These are phyloP conservation scores for Encarsia formosa DNA, from an alignment of 2,888 invertebrate species.

Conservation along the genomic window DNA sequence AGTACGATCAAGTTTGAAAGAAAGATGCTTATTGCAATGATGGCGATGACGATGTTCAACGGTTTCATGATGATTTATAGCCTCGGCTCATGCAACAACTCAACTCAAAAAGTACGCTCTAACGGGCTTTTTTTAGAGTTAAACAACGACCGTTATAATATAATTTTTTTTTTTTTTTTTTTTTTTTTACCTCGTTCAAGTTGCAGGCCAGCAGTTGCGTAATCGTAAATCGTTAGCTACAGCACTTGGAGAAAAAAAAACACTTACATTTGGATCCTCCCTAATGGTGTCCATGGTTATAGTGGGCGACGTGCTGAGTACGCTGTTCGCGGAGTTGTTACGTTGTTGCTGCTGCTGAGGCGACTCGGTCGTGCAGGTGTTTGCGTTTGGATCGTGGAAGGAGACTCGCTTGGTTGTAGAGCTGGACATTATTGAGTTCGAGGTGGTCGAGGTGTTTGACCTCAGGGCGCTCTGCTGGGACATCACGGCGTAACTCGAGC, in stretches of 20 bases:
- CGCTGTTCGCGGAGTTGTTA: conserved; percentile 47
- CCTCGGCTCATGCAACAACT: conserved; percentile 26
- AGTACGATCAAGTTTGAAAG: conserved; percentile 15
- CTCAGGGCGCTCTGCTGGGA: conserved; percentile 59
- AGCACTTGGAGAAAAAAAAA: no score
- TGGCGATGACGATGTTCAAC: conserved; percentile 23
- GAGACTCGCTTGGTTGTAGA: conserved; percentile 65
- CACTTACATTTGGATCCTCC: conserved; percentile 82
- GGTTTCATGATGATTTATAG: conserved; percentile 18
- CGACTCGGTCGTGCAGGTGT: conserved; percentile 41
- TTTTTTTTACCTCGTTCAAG: not conserved
- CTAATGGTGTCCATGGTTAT: conserved; percentile 56
- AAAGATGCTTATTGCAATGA: conserved; percentile 26
- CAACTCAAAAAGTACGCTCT: no score
- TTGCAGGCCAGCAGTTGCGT: no score
- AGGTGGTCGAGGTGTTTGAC: conserved; percentile 47
- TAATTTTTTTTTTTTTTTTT: conserved; percentile 5
- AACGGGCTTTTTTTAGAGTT: no score
- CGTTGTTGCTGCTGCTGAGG: conserved; percentile 37
- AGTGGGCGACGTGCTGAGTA: conserved; percentile 47
- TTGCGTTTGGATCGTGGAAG: conserved; percentile 62
- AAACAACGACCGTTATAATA: conserved; percentile 12
- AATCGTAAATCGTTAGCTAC: no score
- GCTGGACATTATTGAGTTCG: conserved; percentile 42
- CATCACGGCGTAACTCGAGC: conserved; percentile 85